Conservation (phyloP, 2,888 invertebrate genomes). For the Brenthis hecate region DNA sequence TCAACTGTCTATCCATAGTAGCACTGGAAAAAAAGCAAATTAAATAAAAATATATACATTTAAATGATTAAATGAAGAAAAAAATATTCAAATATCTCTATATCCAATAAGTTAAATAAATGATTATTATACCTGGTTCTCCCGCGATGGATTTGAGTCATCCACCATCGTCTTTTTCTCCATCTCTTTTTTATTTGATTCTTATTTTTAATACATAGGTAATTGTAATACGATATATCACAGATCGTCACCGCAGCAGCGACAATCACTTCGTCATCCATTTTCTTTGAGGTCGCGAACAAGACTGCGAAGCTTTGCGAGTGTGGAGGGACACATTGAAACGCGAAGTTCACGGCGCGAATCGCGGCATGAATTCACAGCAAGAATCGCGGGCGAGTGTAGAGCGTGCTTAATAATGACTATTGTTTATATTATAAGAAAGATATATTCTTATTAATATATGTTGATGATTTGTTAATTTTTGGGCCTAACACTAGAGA, state of each 20-base stretch:
- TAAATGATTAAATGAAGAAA: background rate
- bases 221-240: conserved; percentile 7
- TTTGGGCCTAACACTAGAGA: too few species aligned
- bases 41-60: background rate
- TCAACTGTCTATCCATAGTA: conserved; percentile 4
- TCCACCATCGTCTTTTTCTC: conserved; percentile 31
- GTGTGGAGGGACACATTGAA: conserved; percentile 21
- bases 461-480: too few species aligned
- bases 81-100: background rate
- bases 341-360: conserved; percentile 22
- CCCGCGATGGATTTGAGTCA: conserved; percentile 35
- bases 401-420: too few species aligned
- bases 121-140: conserved; percentile 32
- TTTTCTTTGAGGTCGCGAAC: conserved; percentile 28
- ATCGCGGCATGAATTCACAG: conserved; percentile 17
- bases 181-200: conserved; percentile 1
- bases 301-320: conserved; percentile 22
- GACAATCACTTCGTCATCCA: conserved; percentile 13
- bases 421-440: too few species aligned
- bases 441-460: too few species aligned
- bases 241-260: conserved; percentile 16
- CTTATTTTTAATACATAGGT: conserved; percentile 8
- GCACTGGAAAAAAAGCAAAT: background rate
- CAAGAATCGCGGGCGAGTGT: conserved; percentile 11
- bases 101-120: conserved; percentile 18